Evolutionary conservation across 2,113 vertebrate genomes (phyloP), one percentile per base, ranked within the genome.

Genomic region (Charadrius vociferus): DNA sequence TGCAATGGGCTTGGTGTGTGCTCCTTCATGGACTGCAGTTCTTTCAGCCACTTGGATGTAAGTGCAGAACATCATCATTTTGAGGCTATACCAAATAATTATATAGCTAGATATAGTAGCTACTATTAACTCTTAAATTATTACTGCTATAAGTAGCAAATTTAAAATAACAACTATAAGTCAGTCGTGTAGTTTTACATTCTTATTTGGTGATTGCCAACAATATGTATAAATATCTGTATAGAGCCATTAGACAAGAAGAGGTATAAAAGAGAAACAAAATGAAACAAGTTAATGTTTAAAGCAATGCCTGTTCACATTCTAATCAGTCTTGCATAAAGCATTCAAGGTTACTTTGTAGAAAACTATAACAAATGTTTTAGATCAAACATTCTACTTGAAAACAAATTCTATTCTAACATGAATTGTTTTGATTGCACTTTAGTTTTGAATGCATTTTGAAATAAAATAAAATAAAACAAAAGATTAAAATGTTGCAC

Each of bases 301-400:
- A 95, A 94, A 91, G 78, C 41, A 45, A 41, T 52, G 36, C 45
- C 24, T 81, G 52, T 82, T 92, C 79, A 86, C 23, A 34, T 80
- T 92, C 66, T 68, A 90, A 62, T 82, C 81, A 92, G 43, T 52
- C 56, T 94, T 91, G n/a, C 55, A 78, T 66, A 27, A 95, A 92
- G 37, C 59, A 70, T 83, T 62, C 82, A 66, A 81, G n/a, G 36
- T 85, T 75, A 39, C 45, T 88, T 97, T 52, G 3, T 3, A 41
- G 79, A 94, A 89, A 75, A 12, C 4, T 21, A 10, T 34, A 68
- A 61, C 56, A 93, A 82, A 80, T 58, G 36, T 43, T 95, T 77
- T 73, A 81, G 45, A 62, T 74, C 67, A 89, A 94, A 84, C 13
- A 7, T 58, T 34, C 36, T 71, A 45, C 32, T 84, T 81, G 55